Evolutionary conservation across 2,797 vertebrate species (phyloP), one percentile per base, ranked within the genome.

Genomic region (Lagodon rhomboides): DNA sequence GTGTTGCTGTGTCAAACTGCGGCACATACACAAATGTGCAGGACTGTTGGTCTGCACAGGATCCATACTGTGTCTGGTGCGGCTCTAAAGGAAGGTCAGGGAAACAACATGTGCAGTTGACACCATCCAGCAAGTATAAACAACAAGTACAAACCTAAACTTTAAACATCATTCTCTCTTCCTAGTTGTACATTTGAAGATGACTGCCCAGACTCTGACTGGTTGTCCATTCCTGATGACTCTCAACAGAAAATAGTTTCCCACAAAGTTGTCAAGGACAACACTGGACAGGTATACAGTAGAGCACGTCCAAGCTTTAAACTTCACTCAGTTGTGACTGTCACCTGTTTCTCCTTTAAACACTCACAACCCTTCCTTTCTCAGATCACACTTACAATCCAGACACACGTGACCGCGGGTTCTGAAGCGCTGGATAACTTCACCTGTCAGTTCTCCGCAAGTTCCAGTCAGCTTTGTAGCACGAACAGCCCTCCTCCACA

Each of bases 11-110:
- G 72, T 74, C 89, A 30, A 54, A 72, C 1, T 96, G 95, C 88
- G 64, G 4, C 73, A 65, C 5, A 0, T 68, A 89, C 80, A 66
- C 0, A 25, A 70, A 25, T 16, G 22, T 91, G 51, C 34, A 22
- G 67, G 5, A 68, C 16, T 96, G 93, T 60, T 93, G 88, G 91
- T 84, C 81, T 60, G 87, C 94, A 22, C 78, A 83, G 79, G 95
- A 95, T 80, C 94, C 94, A 3, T 22, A 77, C 77, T 96, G 95
- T 50, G 93, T 92, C 20, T 96, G 95, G 95, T 96, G 95, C 53
- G 1, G 47, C 7, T 55, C 82, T 30, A 1, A 16, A 10, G 25
- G 0, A 17, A 90, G 85, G 94, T 95, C 17, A 70, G 91, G 11
- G 22, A 43, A 66, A 38, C 41, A 9, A 13, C 47, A 34, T 4